These are phyloP conservation scores for Achroia grisella DNA, from an alignment of 1,140 invertebrate species.

Conservation along the genomic window DNA sequence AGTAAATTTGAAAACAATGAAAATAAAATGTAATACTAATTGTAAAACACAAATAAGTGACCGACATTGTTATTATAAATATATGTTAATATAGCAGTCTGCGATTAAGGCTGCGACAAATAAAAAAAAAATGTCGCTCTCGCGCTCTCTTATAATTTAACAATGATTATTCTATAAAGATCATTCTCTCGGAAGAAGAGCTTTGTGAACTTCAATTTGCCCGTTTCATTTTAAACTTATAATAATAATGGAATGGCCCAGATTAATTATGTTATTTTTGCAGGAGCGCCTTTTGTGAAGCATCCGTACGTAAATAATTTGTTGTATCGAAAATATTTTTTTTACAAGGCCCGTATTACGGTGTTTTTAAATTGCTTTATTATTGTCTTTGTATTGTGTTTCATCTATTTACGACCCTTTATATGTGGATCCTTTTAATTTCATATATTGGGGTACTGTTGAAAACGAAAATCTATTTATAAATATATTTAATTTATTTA, in stretches of 20 bases:
- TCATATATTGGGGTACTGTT: no score
- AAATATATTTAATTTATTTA: no score
- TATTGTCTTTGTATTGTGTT: conserved; percentile 1
- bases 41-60: no score
- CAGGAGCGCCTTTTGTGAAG: conserved; percentile 29
- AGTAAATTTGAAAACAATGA: no score
- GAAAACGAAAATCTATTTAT: no score
- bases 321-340: conserved; percentile 34
- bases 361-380: conserved; percentile 9
- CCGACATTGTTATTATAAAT: no score
- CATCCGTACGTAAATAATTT: conserved; percentile 37
- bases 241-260: conserved; percentile 48
- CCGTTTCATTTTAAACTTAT: conserved; percentile 48
- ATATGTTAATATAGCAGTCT: no score
- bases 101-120: no score
- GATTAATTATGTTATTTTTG: conserved; percentile 60
- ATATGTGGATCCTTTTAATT: no score
- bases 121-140: no score
- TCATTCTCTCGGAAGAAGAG: conserved; percentile 48
- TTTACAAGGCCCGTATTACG: conserved; percentile 5
- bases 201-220: conserved; percentile 43
- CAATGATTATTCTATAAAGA: conserved; percentile 29
- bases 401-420: no score
- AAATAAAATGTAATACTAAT: no score
- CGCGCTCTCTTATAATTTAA: conserved; percentile 11